Percentiles rank a stretch among this genome's conserved stretches.
phyloP scores from a whole-genome alignment of 35 echinoderm and acorn worm genomes.

The Ptychodera flava region DNA sequence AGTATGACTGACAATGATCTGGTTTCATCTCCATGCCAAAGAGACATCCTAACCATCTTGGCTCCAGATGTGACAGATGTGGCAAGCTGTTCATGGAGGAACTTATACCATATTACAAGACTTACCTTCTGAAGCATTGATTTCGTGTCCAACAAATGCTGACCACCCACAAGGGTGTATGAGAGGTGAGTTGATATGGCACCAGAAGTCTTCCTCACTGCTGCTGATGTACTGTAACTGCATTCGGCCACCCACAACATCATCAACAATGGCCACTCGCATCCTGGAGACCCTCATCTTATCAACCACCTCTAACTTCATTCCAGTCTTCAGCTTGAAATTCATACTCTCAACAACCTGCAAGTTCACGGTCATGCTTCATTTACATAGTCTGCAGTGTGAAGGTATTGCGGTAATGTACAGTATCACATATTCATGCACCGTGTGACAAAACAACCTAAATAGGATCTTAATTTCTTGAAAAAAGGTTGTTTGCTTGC shows the following conservation, averaged over 20 bases:
- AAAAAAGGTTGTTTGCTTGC: no score
- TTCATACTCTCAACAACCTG: conserved; percentile 63
- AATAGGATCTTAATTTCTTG: no score
- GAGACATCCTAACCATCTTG: no score
- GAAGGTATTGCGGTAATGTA: no score
- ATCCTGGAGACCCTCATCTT: conserved; percentile 78
- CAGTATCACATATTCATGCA: no score
- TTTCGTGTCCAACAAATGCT: conserved; percentile 61
- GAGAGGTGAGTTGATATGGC: conserved; percentile 63
- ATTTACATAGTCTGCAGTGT: no score
- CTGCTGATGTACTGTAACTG: conserved; percentile 95
- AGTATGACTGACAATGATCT: no score
- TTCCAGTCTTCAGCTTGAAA: conserved; percentile 64
- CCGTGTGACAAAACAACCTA: no score
- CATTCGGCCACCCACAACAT: conserved; percentile 64
- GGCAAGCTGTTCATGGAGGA: no score
- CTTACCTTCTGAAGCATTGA: conserved; percentile 83
- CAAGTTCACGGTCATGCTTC: neutral
- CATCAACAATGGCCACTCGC: conserved; percentile 56
- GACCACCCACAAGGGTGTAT: conserved; percentile 97
- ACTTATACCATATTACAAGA: no score
- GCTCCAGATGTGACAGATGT: no score
- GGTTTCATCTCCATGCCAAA: no score
- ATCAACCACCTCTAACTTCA: conserved; percentile 82
- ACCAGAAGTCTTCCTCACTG: conserved; percentile 92